phyloP scores from a whole-genome alignment of 2,888 invertebrate genomes.

The Stenchaetothrips biformis region DNA sequence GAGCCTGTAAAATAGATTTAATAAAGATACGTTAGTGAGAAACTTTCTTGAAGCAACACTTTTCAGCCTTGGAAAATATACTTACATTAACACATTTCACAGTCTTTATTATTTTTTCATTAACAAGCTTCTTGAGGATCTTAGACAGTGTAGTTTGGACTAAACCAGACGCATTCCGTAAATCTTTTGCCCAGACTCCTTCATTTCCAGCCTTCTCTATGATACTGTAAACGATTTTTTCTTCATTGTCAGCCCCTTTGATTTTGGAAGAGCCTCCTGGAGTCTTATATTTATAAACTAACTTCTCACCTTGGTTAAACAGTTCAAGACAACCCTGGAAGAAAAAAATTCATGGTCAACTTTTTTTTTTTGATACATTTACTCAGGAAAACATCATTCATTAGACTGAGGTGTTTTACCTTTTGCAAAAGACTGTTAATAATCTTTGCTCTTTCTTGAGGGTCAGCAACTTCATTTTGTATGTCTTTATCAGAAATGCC shows the following conservation, averaged over 20 bases:
- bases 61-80: conserved; percentile 35
- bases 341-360: background rate
- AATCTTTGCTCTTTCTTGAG: conserved; percentile 43
- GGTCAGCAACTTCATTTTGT: conserved; percentile 43
- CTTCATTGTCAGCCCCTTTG: conserved; percentile 87
- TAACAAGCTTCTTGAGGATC: conserved; percentile 87
- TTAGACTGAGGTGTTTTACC: conserved; percentile 39
- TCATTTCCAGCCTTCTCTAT: conserved; percentile 92
- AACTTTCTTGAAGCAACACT: conserved; percentile 25
- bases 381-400: background rate
- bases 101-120: conserved; percentile 92
- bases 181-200: conserved; percentile 97
- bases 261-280: conserved; percentile 59
- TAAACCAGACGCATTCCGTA: conserved; percentile 84
- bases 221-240: conserved; percentile 86
- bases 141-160: conserved; percentile 86
- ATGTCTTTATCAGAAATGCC: conserved; percentile 47
- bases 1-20: conserved; percentile 57
- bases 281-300: conserved; percentile 67
- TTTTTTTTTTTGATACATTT: too few relatives aligned
- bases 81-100: conserved; percentile 91
- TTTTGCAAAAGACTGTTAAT: conserved; percentile 49
- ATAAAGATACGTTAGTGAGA: background rate
- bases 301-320: conserved; percentile 40
- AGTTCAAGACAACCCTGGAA: background rate